Base-by-base conservation (phyloP, 2,113 vertebrate genomes). In the Corvus moneduloides region DNA sequence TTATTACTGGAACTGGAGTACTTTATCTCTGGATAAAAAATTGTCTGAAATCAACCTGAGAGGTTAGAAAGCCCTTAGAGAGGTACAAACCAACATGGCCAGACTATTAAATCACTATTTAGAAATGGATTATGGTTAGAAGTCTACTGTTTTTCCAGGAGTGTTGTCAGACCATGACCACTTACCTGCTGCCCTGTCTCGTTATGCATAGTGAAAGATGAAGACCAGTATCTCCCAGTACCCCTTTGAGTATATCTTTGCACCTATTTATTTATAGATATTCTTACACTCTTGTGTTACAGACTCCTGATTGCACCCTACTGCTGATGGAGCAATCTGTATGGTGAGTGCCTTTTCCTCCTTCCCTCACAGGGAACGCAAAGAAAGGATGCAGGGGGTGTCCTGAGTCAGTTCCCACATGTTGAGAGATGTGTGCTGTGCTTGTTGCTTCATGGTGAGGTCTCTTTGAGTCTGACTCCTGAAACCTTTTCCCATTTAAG, bases 361-460 rank as follows among this genome's bases (percentile, higher is more conserved):
- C 39, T 94, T 74, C 37, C 24, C 11, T 48, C 10, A 4, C 1
- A 67, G 75, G 54, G 30, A 68, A 22, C 0, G 0, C 22, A 56
- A 54, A 41, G 22, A 49, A 41, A 52, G 8, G 49, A 32, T 89
- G 35, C 33, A 35, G 33, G 54, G 56, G 43, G 13, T 4, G 6
- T 18, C 62, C 46, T 10, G 16, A 30, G 41, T 52, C 28, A 30
- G 8, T 16, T 84, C 46, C 16, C 1, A 1, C 14, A 0, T 18
- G 6, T 10, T 58, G 18, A 76, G 43, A 80, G 26, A 16, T 0
- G 0, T 77, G 37, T 77, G 37, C 51, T 85, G 37, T 28, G 11
- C 35, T 49, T 41, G 4, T 54, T 59, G 16, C 22, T 78, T 64
- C 35, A 10, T 8, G 13, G 37, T 48, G 32, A 14, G 2, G 0